phyloP scores from a whole-genome alignment of 2,797 vertebrate species.

The Schizopygopsis pylzovi region DNA sequence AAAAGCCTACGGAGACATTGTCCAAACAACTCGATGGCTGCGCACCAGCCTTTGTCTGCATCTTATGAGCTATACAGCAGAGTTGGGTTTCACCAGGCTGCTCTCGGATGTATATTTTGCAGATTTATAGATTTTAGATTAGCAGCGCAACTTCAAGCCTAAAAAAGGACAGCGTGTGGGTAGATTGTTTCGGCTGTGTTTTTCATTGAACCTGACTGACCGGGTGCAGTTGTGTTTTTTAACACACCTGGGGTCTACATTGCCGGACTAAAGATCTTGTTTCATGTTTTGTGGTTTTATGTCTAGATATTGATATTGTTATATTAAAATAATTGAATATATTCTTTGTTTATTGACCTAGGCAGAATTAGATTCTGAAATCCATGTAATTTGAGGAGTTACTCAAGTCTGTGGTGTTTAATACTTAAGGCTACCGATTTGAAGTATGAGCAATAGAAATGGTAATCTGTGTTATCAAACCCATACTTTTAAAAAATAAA shows the following conservation, averaged over 20 bases:
- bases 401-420: neutral
- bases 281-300: constrained; percentile 18
- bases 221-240: constrained; percentile 1
- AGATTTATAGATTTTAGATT: constrained; percentile 44
- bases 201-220: neutral
- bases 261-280: constrained; percentile 5
- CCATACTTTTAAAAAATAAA: neutral
- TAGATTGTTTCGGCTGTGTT: neutral
- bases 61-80: constrained; percentile 43
- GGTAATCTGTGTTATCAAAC: neutral
- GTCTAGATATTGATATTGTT: neutral
- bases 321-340: neutral
- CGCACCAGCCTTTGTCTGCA: constrained; percentile 47
- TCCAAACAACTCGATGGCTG: constrained; percentile 54
- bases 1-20: constrained; percentile 61
- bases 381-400: neutral
- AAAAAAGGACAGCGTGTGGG: neutral
- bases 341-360: neutral
- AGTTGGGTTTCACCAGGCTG: constrained; percentile 29
- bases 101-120: constrained; percentile 17
- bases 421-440: neutral
- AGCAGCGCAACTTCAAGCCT: neutral
- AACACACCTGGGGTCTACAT: neutral
- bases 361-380: neutral
- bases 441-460: neutral